Base-by-base conservation (phyloP, 2,888 invertebrate genomes). In the Torymus aiolomorphi region DNA sequence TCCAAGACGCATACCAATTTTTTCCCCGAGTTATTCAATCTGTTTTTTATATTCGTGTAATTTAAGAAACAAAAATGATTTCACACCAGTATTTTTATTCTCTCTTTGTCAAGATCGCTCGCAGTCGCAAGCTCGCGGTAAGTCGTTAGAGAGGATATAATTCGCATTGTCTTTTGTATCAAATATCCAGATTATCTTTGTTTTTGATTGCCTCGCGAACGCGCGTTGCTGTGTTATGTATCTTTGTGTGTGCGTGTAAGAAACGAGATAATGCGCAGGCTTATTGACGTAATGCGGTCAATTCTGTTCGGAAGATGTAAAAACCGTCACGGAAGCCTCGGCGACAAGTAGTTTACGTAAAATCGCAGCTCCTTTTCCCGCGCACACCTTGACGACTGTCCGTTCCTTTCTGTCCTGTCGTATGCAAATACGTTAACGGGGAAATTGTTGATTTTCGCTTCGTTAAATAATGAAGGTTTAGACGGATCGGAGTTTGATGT, bases 221-320 rank as follows among this genome's bases (percentile, higher is more conserved):
- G 24, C 18, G 42, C 20, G 18, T 31, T 8, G 42, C 42, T 42
- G 11, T 62, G 20, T 13, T 18, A 20, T 65, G 13, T 59, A n/a
- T 20, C n/a, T 42, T 1, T 42, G 42, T 42, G n/a, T 10, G 14
- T 16, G n/a, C 11, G 16, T 61, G 31, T 12, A 65, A 70, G 74
- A 63, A 74, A 74, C 14, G 49, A 74, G 69, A 74, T 74, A 67
- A 74, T 63, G 12, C 16, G 49, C 56, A 56, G 31, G 20, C 56
- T 59, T 31, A 66, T 76, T 72, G 56, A 80, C 80, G 76, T 80
- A 80, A 80, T 31, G 61, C 71, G 52, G 54, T 74, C 51, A 63
- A 70, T 70, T 70, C 16, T 57, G 42, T 31, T 59, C 31, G 31
- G 13, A 70, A 70, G 70, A 79, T 75, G 59, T 42, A 71, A 69